Evolutionary conservation across 2,797 vertebrate species (phyloP).

Genomic region (Delichon dasypus): DNA sequence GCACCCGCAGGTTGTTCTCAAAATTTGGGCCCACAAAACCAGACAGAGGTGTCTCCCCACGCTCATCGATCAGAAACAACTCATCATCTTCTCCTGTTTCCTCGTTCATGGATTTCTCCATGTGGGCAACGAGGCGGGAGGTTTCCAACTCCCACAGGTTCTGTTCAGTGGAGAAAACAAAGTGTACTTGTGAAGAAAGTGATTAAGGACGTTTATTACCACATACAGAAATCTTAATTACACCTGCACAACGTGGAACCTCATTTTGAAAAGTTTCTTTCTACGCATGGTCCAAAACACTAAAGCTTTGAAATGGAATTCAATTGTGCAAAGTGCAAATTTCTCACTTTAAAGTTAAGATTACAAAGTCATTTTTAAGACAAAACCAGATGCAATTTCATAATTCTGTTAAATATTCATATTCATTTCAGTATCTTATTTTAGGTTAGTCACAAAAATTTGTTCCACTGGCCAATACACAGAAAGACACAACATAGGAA

Average conservation of each 20-base stretch:
- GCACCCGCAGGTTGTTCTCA: slow-evolving; percentile 77
- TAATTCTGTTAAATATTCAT: neutral
- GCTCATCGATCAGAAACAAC: slow-evolving; percentile 77
- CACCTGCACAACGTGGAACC: neutral
- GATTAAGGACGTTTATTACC: neutral
- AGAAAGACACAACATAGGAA: rapidly evolving
- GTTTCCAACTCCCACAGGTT: slow-evolving; percentile 81
- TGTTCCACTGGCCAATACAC: neutral
- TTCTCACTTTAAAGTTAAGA: neutral
- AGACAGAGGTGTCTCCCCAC: slow-evolving; percentile 69
- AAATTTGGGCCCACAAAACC: slow-evolving; percentile 75
- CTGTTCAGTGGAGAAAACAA: slow-evolving; percentile 42
- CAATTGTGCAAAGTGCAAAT: neutral
- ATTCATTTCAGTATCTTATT: neutral
- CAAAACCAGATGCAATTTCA: neutral
- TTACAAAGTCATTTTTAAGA: neutral
- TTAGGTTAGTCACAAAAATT: neutral
- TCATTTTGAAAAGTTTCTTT: neutral
- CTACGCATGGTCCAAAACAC: rapidly evolving
- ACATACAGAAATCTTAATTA: neutral
- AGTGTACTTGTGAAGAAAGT: neutral
- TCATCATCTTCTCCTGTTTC: slow-evolving; percentile 78
- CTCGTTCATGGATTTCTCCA: slow-evolving; percentile 70
- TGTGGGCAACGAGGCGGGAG: slow-evolving; percentile 74
- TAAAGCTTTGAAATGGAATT: neutral